Base-by-base conservation (phyloP, 2,113 vertebrate genomes). In the Theristicus caerulescens region DNA sequence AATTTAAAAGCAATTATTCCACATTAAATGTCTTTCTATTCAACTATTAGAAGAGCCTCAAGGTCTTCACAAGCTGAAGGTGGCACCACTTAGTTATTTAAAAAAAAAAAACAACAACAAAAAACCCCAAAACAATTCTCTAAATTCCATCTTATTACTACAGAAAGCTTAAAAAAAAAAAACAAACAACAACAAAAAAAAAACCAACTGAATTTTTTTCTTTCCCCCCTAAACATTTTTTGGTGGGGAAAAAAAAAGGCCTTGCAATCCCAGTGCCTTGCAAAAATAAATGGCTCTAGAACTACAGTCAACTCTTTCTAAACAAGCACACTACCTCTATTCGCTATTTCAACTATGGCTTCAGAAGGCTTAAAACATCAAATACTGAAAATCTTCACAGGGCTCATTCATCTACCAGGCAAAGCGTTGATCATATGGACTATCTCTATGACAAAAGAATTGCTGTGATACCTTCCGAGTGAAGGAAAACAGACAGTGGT, bases 401-500 rank as follows among this genome's bases (percentile, higher is more conserved):
- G 78, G 72, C 44, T 91, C 84, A 94, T 69, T 91, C 81, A 95
- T 94, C 93, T 95, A 92, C 36, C 36, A 96, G 88, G 74, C 91
- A 95, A 95, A 96, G 88, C 93, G 96, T 1, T n/a, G 86, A 94
- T 57, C 70, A 93, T 34, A 93, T 4, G 72, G 80, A 92, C 94
- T 96, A 95, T 70, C 71, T 80, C 88, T 96, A 95, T 26, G 59
- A 92, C 72, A 94, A 51, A 93, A 74, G 70, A 96, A 95, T 11
- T 89, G 94, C 88, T 92, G 42, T 81, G 97, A 94, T 96, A 96
- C 95, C 96, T 94, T 94, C 96, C 11, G 5, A 62, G 73, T 42
- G 96, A 95, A 58, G 92, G 88, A 91, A 94, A 94, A 96, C 70
- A 94, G 76, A 95, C 95, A 94, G 70, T 88, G 83, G 91, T 16